Evolutionary conservation across 2,113 vertebrate species (phyloP).

Genomic region (Cygnus buccinator): DNA sequence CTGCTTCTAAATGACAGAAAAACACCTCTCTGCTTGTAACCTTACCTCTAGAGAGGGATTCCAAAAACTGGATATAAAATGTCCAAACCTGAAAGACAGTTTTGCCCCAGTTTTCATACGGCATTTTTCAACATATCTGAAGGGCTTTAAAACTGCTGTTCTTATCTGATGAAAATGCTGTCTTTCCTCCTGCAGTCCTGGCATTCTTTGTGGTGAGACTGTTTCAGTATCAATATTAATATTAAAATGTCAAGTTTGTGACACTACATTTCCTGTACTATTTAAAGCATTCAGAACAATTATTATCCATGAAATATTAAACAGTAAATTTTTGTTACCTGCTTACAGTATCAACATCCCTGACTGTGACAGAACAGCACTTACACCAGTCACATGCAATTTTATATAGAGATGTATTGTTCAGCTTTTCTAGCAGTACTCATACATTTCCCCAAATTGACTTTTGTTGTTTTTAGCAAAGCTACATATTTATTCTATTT

Average conservation of each 20-base stretch:
- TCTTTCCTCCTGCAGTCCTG: constrained; percentile 46
- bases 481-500: constrained; percentile 20
- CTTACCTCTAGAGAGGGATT: neutral
- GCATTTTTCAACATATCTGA: constrained; percentile 2
- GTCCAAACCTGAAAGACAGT: neutral
- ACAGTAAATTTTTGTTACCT: constrained; percentile 64
- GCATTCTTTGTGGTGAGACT: constrained; percentile 75
- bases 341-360: constrained; percentile 57
- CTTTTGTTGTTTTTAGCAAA: constrained; percentile 35
- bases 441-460: constrained; percentile 27
- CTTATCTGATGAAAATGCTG: constrained; percentile 58
- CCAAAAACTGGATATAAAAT: neutral
- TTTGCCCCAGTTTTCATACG: neutral
- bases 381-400: constrained; percentile 8
- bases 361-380: constrained; percentile 48
- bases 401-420: constrained; percentile 11
- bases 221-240: constrained; percentile 80
- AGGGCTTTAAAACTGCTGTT: constrained; percentile 38
- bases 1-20: neutral
- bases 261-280: constrained; percentile 77
- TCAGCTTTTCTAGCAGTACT: neutral
- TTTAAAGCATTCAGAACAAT: constrained; percentile 73
- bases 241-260: constrained; percentile 80
- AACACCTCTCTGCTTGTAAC: neutral
- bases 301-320: constrained; percentile 73